Percentiles rank a stretch among this genome's conserved stretches.
Evolutionary conservation across 2,113 vertebrate species (phyloP).

Genomic region (Bombycilla garrulus): DNA sequence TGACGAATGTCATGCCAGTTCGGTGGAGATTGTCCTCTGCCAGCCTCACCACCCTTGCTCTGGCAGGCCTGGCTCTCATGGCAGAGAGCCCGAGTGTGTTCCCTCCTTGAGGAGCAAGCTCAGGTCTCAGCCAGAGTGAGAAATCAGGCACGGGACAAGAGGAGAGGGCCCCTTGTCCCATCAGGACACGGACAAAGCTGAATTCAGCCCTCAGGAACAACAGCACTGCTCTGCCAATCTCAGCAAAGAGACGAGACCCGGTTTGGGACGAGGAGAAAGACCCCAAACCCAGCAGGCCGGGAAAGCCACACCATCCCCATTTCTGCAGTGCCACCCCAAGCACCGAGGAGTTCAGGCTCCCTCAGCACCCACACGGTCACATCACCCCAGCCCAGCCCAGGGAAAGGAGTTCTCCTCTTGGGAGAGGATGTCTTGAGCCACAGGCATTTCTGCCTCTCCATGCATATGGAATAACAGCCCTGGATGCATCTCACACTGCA

Average conservation of each 20-base stretch:
- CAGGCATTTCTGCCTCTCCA: not conserved
- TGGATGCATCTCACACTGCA: rapidly evolving
- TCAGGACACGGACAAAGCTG: not conserved
- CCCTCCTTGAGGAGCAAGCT: not conserved
- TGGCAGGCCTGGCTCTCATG: not conserved
- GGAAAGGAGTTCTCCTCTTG: not conserved
- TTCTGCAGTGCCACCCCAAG: not conserved
- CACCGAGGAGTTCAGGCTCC: not conserved
- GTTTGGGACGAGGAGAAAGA: not conserved
- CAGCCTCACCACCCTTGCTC: not conserved
- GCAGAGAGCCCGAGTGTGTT: not conserved
- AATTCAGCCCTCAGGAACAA: not conserved
- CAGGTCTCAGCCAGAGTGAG: not conserved
- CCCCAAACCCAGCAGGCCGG: not conserved
- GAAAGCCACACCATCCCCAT: not conserved
- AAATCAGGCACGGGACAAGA: not conserved
- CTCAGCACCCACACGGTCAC: not conserved
- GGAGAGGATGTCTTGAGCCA: rapidly evolving
- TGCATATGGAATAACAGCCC: not conserved
- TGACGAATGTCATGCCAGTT: not conserved
- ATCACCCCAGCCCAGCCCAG: not conserved
- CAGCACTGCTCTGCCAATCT: not conserved
- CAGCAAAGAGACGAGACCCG: not conserved
- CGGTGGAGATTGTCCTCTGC: not conserved
- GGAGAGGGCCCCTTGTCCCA: not conserved